These are phyloP conservation scores for Urosaurus nigricauda DNA, from an alignment of 2,797 vertebrate species.

Conservation along the genomic window DNA sequence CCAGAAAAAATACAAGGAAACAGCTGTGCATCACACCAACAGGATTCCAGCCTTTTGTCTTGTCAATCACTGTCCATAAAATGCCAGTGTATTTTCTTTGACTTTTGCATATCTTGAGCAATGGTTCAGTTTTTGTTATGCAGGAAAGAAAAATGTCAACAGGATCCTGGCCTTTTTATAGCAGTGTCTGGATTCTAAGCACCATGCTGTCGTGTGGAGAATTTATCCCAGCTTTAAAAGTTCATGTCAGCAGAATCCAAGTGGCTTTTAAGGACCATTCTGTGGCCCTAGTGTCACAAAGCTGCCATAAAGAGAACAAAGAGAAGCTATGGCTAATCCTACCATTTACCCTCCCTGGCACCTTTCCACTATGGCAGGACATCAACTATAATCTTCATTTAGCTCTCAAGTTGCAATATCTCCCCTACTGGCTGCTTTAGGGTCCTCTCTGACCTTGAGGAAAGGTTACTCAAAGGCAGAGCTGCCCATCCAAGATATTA, in stretches of 20 bases:
- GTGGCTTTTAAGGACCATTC: neutral
- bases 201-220: neutral
- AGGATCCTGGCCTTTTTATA: neutral
- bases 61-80: too few relatives aligned
- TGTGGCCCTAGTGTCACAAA: neutral
- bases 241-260: neutral
- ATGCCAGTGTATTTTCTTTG: too few relatives aligned
- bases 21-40: too few relatives aligned
- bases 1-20: too few relatives aligned
- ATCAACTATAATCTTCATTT: neutral
- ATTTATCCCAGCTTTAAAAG: neutral
- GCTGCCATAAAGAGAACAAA: neutral
- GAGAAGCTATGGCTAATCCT: neutral
- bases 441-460: neutral
- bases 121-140: too few relatives aligned
- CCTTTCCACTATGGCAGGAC: neutral
- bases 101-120: too few relatives aligned
- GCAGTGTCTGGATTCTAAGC: too few relatives aligned
- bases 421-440: neutral
- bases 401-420: neutral
- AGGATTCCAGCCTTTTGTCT: too few relatives aligned
- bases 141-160: neutral
- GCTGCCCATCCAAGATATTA: too few relatives aligned
- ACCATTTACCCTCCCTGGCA: neutral
- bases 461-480: neutral